A percentile compares a stretch with the other conserved stretches of the same genome.
Evolutionary conservation across 1,140 invertebrate species (phyloP).

Genomic region (Drosophila novamexicana): DNA sequence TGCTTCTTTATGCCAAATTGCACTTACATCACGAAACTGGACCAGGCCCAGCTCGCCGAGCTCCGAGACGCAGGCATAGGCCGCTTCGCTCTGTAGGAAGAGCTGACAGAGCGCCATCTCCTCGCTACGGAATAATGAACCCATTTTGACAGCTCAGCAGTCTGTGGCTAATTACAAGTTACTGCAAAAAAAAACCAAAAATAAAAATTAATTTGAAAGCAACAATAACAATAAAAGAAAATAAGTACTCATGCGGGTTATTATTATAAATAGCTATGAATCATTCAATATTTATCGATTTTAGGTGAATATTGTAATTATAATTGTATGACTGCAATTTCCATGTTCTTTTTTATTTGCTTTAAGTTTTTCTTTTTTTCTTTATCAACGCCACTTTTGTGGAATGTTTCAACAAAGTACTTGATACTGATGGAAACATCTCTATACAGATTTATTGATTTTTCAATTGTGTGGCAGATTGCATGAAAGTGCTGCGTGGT

Average conservation of each 20-base stretch:
- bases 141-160: slow-evolving; percentile 84
- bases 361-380: background rate
- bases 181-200: slow-evolving; percentile 21
- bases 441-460: slow-evolving; percentile 50
- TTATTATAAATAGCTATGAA: slow-evolving; percentile 10
- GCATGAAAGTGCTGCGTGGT: slow-evolving; percentile 52
- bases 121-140: slow-evolving; percentile 93
- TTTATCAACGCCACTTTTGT: slow-evolving; percentile 19
- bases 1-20: background rate
- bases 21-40: slow-evolving; percentile 95
- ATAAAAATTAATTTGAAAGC: background rate
- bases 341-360: background rate
- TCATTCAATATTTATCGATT: slow-evolving; percentile 3
- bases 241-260: background rate
- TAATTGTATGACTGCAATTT: background rate
- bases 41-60: slow-evolving; percentile 94
- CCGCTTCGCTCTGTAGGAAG: slow-evolving; percentile 95
- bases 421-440: slow-evolving; percentile 14
- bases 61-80: slow-evolving; percentile 94
- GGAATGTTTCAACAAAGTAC: slow-evolving; percentile 4
- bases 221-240: background rate
- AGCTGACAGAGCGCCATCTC: slow-evolving; percentile 95
- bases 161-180: slow-evolving; percentile 13
- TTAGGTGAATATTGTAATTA: background rate
- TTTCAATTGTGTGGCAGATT: slow-evolving; percentile 30